Percentiles rank a stretch among this genome's conserved stretches.
phyloP scores from a whole-genome alignment of 1,140 invertebrate species.

The Aphidius ervi region DNA sequence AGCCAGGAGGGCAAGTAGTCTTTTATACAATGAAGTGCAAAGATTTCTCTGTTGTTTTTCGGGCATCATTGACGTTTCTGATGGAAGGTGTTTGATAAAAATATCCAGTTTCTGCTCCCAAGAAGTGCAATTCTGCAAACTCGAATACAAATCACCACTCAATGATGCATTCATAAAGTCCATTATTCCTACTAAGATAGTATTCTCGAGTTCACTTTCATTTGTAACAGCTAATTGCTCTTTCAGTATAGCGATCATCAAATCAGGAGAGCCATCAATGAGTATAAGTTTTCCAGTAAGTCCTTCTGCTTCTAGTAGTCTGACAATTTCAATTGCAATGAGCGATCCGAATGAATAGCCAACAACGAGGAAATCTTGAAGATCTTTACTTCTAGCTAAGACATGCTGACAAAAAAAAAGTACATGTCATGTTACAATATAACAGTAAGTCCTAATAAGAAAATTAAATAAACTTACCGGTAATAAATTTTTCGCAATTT shows the following conservation, averaged over 20 bases:
- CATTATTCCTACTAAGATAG: conserved; percentile 35
- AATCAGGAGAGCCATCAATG: conserved; percentile 48
- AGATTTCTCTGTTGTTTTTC: conserved; percentile 49
- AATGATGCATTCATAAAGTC: conserved; percentile 24
- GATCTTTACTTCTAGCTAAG: conserved; percentile 33
- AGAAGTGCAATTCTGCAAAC: conserved; percentile 39
- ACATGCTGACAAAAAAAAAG: conserved; percentile 33
- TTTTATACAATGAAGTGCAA: conserved; percentile 52
- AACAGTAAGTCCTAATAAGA: too few species aligned
- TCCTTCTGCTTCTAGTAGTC: conserved; percentile 41
- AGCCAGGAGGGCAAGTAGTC: conserved; percentile 54
- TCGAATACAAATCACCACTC: conserved; percentile 31
- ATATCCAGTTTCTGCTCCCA: conserved; percentile 46
- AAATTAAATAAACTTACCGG: conserved; percentile 45
- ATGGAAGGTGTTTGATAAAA: conserved; percentile 28
- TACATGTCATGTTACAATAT: not conserved
- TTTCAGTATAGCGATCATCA: conserved; percentile 35
- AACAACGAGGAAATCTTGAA: conserved; percentile 44
- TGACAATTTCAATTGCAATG: conserved; percentile 45
- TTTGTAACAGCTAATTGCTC: conserved; percentile 26
- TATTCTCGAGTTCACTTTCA: conserved; percentile 35
- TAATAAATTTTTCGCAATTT: conserved; percentile 43
- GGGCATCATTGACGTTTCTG: conserved; percentile 15
- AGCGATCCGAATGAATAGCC: conserved; percentile 50
- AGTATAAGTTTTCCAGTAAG: conserved; percentile 41